Evolutionary conservation across 2,888 invertebrate genomes (phyloP).

Genomic region (Thecophora atra): DNA sequence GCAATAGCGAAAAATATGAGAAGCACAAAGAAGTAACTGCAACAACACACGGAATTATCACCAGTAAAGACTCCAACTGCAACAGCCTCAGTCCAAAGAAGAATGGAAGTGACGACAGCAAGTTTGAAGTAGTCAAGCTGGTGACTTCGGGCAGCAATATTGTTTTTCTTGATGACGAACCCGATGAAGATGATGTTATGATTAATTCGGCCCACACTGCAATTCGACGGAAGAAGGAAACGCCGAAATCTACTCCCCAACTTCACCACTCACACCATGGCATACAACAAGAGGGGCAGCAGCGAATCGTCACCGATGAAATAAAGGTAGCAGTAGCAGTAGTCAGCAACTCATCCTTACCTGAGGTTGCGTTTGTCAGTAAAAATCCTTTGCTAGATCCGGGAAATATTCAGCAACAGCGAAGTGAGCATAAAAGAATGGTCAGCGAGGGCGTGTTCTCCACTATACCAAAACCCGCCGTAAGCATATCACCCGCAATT

Average conservation of each 20-base stretch:
- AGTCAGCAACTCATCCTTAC: constrained; percentile 68
- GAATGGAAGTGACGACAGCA: constrained; percentile 45
- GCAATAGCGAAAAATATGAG: neutral
- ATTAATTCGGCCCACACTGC: constrained; percentile 48
- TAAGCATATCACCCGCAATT: constrained; percentile 30
- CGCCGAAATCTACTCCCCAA: neutral
- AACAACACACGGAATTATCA: constrained; percentile 17
- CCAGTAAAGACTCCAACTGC: constrained; percentile 47
- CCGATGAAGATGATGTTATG: constrained; percentile 49
- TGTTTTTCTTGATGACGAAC: constrained; percentile 58
- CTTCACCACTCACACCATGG: neutral
- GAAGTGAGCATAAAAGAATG: constrained; percentile 19
- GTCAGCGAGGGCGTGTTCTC: too few relatives aligned
- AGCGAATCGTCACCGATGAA: constrained; percentile 50
- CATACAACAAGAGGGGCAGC: neutral
- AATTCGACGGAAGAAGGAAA: constrained; percentile 43
- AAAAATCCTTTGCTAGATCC: constrained; percentile 17
- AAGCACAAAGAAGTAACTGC: constrained; percentile 2
- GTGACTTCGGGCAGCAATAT: constrained; percentile 63
- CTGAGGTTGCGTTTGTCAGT: constrained; percentile 45
- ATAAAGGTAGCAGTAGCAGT: constrained; percentile 68
- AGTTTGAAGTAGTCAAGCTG: constrained; percentile 56
- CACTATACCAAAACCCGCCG: constrained; percentile 34
- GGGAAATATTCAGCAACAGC: constrained; percentile 17
- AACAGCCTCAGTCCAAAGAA: constrained; percentile 48